Base-by-base conservation (phyloP, 2,888 invertebrate species). In the Apocheima hispidaria region DNA sequence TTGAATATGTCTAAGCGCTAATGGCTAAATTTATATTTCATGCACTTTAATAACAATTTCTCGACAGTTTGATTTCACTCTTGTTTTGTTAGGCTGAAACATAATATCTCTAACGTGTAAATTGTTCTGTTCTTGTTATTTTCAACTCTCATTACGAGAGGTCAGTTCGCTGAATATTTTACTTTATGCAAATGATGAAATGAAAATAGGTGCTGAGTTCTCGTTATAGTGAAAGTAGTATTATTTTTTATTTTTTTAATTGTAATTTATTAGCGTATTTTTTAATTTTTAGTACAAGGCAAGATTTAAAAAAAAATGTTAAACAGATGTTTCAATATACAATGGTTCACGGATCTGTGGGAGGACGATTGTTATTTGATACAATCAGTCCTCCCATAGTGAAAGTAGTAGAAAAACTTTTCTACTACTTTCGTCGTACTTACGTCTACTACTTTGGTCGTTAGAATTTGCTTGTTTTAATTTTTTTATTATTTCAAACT, bases 91-190 rank as follows among this genome's bases (percentile, higher is more conserved):
- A 49, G 51, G 52, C 18, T 50, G 23, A 54, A 60, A 53, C 35
- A 44, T 30, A 56, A 59, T 57, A 60, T 46, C 16, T 48, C 36
- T 46, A 7, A n/a, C 23, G 21, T 48, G 23, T 41, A 41, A 40
- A 36, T 63, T 52, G 48, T 58, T 49, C 41, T 12, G 18, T 21
- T 53, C 35, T 65, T 49, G 54, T 56, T 53, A 62, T 54, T 58
- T 54, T 51, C 54, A 57, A 52, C 49, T 58, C 49, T 52, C 49
- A 53, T 57, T 49, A 56, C 10, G 52, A 53, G 33, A 35, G 40
- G 40, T 38, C 33, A 28, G 52, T 57, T 56, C 4, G 28, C 35
- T 53, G 57, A 56, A 56, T 52, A 62, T 52, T 57, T 48, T 51
- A 50, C 49, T 44, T 59, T 40, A 51, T 28, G 26, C 48, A 46